Base-by-base conservation (phyloP, 1,140 invertebrate genomes). In the Ctenoplectra terminalis region DNA sequence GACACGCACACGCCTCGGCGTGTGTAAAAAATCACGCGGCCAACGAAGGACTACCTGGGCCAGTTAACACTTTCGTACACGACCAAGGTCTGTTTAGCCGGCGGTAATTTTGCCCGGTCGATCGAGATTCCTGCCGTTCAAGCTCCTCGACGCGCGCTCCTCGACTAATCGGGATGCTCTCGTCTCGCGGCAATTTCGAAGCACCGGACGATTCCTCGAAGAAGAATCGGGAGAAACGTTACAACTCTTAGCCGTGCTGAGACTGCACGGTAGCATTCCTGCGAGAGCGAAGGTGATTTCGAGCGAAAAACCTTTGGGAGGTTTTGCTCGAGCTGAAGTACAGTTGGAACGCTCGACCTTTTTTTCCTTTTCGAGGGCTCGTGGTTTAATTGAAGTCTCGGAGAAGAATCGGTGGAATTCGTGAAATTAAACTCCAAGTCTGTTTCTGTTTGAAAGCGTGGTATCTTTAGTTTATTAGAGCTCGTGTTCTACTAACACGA, bases 41-140 rank as follows among this genome's bases (percentile, higher is more conserved):
- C 40, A 26, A 50, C 43, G 50, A 29, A 71, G 56, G 37, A 58
- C 67, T 48, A 70, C 20, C 64, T 46, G 43, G 43, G 54, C 66
- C 63, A 84, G 64, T 71, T 77, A 70, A 78, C 74, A 63, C 74
- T 64, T 58, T 71, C 46, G 60, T 67, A 64, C 50, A 52, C 31
- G 13, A n/a, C 46, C 46, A 1, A 37, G 31, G 67, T 56, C 34
- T 72, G 56, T 79, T 79, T 79, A 72, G 77, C 77, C 77, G 77
- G 9, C 29, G 58, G 77, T 80, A 80, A 80, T 80, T 80, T 73
- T 37, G 26, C 26, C 13, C 40, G 5, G 46, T 46, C 56, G 58
- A 80, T 80, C 77, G 46, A 63, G 77, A 80, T 80, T 50, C 77
- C 48, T 64, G 63, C 64, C 34, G 50, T 64, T 23, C 60, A 13